A percentile compares a stretch with the other conserved stretches of the same genome.
These are phyloP conservation scores for Phalera bucephala DNA, from an alignment of 2,888 invertebrate genomes.

Conservation along the genomic window DNA sequence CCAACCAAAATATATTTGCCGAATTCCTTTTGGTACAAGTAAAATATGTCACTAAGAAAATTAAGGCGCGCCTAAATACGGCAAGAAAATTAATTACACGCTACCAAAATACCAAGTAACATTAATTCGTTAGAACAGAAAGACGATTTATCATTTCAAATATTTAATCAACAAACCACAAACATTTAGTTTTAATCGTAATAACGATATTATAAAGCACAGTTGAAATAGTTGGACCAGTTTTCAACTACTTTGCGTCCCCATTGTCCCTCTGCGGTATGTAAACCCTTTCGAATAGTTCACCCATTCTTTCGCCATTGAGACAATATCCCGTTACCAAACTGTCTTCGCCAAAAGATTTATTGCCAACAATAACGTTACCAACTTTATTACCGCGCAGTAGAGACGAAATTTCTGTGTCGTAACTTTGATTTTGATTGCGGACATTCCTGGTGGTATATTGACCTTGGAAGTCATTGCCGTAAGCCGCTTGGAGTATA, in stretches of 20 bases:
- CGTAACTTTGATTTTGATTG: slow-evolving; percentile 46
- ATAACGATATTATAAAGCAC: slow-evolving; percentile 9
- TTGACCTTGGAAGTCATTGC: slow-evolving; percentile 36
- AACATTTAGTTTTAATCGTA: slow-evolving; percentile 15
- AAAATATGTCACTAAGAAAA: neutral
- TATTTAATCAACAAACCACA: slow-evolving; percentile 18
- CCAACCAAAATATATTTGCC: neutral
- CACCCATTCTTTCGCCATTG: slow-evolving; percentile 58
- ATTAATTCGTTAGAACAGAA: too few species aligned
- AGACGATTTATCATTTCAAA: neutral
- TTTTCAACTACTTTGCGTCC: slow-evolving; percentile 33
- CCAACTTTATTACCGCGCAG: slow-evolving; percentile 48
- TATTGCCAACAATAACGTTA: slow-evolving; percentile 43
- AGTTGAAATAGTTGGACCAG: slow-evolving; percentile 31
- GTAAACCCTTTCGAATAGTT: slow-evolving; percentile 65
- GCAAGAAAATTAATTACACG: neutral
- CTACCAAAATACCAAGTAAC: neutral
- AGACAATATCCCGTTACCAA: slow-evolving; percentile 54
- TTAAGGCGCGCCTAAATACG: neutral
- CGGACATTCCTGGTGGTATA: slow-evolving; percentile 39
- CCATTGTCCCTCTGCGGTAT: slow-evolving; percentile 65
- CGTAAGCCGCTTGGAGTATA: slow-evolving; percentile 59
- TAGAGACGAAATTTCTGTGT: slow-evolving; percentile 47
- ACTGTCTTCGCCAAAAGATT: slow-evolving; percentile 52
- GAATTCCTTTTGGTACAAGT: neutral